These are phyloP conservation scores for Pedionomus torquatus DNA, from an alignment of 2,113 vertebrate genomes.

Conservation along the genomic window DNA sequence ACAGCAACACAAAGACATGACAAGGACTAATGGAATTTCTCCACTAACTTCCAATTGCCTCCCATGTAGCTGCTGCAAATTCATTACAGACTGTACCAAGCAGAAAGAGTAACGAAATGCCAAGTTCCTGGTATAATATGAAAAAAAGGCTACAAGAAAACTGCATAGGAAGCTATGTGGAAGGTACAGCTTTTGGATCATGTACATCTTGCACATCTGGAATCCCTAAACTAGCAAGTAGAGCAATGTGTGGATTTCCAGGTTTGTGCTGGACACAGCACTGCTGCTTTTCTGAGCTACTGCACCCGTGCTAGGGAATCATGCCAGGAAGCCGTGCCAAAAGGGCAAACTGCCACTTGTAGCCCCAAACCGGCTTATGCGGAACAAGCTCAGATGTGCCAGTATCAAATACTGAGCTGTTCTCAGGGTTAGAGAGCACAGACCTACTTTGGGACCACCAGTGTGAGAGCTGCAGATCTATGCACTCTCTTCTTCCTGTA, in stretches of 20 bases:
- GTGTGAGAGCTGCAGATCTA: background rate
- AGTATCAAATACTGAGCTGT: background rate
- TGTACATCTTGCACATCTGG: background rate
- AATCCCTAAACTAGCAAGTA: background rate
- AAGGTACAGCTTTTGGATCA: background rate
- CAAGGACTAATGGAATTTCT: background rate
- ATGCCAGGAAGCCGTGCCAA: background rate
- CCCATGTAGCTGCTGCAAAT: background rate
- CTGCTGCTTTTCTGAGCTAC: slow-evolving; percentile 7
- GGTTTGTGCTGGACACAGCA: background rate
- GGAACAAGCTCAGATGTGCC: background rate
- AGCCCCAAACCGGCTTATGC: background rate
- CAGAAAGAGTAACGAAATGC: background rate
- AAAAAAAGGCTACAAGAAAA: background rate
- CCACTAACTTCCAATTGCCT: background rate
- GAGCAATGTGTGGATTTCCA: background rate
- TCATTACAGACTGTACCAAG: background rate
- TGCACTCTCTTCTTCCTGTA: background rate
- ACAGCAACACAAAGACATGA: background rate
- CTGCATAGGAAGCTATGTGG: background rate
- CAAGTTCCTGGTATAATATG: background rate
- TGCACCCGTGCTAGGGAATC: background rate
- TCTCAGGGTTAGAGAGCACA: background rate
- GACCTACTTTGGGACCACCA: background rate
- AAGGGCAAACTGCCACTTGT: slow-evolving; percentile 8